Evolutionary conservation across 1,140 invertebrate species (phyloP), one percentile per base, ranked within the genome.

Genomic region (Nebria ingens): DNA sequence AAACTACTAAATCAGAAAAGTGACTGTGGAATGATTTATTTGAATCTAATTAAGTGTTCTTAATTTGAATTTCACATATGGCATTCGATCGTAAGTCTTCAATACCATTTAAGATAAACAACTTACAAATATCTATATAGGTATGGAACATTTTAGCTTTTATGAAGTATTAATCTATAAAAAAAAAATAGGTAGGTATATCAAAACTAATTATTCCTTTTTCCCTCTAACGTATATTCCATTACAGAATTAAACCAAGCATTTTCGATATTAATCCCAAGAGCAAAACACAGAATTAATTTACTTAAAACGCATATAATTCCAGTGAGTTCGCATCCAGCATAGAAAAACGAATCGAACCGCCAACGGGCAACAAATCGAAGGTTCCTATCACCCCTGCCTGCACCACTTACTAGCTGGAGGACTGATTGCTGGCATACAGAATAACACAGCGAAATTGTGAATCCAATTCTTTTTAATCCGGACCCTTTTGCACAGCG

Each of bases 211-310:
- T n/a, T n/a, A n/a, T n/a, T n/a, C n/a, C n/a, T n/a, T n/a, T n/a
- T n/a, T n/a, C n/a, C n/a, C n/a, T n/a, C n/a, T n/a, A 29, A 9
- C 6, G 6, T 45, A 3, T 45, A n/a, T 17, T 17, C 40, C 40
- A 45, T 45, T 45, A 45, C 40, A 45, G 17, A 45, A 45, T 45
- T 45, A 45, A 45, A 45, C 40, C 17, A 45, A 12, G 40, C 40
- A 45, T 45, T 45, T 45, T 17, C 40, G 17, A 17, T 45, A 45
- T 45, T 45, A 45, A 45, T 45, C 40, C 40, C 40, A 45, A 6
- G 40, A 45, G 40, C 40, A 45, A 45, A 45, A 45, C 40, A 45
- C 40, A 45, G 17, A 45, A 45, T 45, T 45, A 45, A 45, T 45
- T 45, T 45, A 45, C 40, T 45, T 45, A 45, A 45, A 45, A 45